Evolutionary conservation across 1,140 invertebrate species (phyloP).

Genomic region (Physella acuta): DNA sequence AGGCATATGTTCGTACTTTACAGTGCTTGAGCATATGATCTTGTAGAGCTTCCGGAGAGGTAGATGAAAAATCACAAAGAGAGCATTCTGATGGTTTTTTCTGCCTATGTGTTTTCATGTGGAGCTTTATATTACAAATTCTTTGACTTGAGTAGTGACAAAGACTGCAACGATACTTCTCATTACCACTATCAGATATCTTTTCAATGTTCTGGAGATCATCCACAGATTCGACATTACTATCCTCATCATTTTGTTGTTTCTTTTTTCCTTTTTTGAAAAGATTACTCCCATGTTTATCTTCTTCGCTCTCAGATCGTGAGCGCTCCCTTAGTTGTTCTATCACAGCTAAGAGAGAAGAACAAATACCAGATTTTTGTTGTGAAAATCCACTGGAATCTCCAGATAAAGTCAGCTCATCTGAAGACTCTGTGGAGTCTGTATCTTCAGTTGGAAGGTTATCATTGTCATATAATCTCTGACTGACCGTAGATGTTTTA

Average conservation of each 20-base stretch:
- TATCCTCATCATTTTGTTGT: slow-evolving; percentile 35
- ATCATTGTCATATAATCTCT: slow-evolving; percentile 8
- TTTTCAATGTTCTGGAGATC: slow-evolving; percentile 51
- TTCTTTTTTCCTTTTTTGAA: slow-evolving; percentile 36
- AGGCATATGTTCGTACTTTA: slow-evolving; percentile 55
- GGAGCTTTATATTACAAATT: slow-evolving; percentile 44
- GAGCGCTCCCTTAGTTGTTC: slow-evolving; percentile 57
- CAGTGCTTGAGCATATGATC: slow-evolving; percentile 59
- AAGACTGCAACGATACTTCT: slow-evolving; percentile 51
- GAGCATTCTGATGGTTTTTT: slow-evolving; percentile 56
- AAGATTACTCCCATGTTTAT: slow-evolving; percentile 17
- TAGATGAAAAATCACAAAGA: slow-evolving; percentile 50
- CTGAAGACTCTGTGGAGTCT: slow-evolving; percentile 22
- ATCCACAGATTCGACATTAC: slow-evolving; percentile 26
- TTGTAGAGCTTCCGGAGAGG: slow-evolving; percentile 51
- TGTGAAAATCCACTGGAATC: slow-evolving; percentile 18
- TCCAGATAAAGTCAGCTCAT: slow-evolving; percentile 19
- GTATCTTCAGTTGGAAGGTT: slow-evolving; percentile 21
- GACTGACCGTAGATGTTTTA: not conserved
- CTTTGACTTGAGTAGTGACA: slow-evolving; percentile 55
- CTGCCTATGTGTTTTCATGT: slow-evolving; percentile 54
- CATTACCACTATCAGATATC: slow-evolving; percentile 38
- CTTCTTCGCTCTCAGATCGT: slow-evolving; percentile 45
- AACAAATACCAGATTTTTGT: slow-evolving; percentile 51
- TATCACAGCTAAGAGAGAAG: slow-evolving; percentile 58